phyloP scores from a whole-genome alignment of 2,888 invertebrate species.

The Chloromyia formosa region DNA sequence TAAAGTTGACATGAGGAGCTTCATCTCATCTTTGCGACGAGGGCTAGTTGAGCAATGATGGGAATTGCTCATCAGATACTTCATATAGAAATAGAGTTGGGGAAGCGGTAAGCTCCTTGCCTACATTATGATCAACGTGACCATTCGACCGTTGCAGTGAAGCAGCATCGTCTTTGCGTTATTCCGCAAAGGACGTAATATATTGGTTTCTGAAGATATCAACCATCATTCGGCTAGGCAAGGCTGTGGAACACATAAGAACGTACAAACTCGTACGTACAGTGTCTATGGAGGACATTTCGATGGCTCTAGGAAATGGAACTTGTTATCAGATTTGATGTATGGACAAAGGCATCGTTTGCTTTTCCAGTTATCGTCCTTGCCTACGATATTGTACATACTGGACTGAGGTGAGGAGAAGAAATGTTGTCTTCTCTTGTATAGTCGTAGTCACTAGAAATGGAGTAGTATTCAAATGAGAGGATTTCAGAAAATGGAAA shows the following conservation, averaged over 20 bases:
- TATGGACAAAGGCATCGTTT: constrained; percentile 38
- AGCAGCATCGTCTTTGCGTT: not conserved
- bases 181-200: not conserved
- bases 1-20: constrained; percentile 17
- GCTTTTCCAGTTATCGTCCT: not conserved
- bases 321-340: constrained; percentile 43
- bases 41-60: not conserved
- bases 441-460: no score
- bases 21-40: constrained; percentile 8
- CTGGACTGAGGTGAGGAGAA: no score
- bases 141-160: not conserved
- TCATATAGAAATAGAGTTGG: not conserved
- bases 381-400: not conserved
- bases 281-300: not conserved
- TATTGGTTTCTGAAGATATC: not conserved
- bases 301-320: constrained; percentile 37
- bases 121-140: constrained; percentile 22
- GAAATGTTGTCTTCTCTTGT: no score
- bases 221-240: not conserved
- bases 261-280: not conserved
- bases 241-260: no score
- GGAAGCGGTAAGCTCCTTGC: constrained; percentile 21
- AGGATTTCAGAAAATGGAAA: not conserved
- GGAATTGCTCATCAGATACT: constrained; percentile 33
- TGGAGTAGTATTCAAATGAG: not conserved